These are phyloP conservation scores for Hyperoplus immaculatus DNA, from an alignment of 2,797 vertebrate genomes.

Conservation along the genomic window DNA sequence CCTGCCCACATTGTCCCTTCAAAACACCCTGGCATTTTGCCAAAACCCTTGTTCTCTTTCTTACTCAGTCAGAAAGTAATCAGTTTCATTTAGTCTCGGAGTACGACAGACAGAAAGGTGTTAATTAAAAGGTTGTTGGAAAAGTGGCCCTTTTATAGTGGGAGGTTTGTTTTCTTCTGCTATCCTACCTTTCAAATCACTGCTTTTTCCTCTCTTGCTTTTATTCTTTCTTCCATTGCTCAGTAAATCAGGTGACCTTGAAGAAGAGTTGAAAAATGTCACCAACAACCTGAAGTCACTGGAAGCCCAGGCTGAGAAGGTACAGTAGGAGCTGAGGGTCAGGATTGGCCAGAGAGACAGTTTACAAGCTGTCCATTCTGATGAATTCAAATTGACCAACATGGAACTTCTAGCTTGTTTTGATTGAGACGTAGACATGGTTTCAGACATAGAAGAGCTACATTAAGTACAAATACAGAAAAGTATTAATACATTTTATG, in stretches of 20 bases:
- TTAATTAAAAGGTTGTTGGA: neutral
- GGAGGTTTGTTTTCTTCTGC: conserved; percentile 51
- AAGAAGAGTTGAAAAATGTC: conserved; percentile 99
- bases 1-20: neutral
- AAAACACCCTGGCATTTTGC: neutral
- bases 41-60: neutral
- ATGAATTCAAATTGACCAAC: neutral
- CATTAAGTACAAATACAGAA: no score
- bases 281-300: conserved; percentile 99
- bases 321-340: conserved; percentile 53
- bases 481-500: neutral
- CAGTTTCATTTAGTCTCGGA: conserved; percentile 4
- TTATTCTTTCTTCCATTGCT: conserved; percentile 66
- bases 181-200: conserved; percentile 80
- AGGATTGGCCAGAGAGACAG: neutral
- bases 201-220: conserved; percentile 75
- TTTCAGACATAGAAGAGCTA: no score
- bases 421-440: no score
- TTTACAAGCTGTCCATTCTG: neutral
- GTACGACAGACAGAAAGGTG: neutral
- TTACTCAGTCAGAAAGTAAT: conserved; percentile 15
- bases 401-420: no score
- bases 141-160: conserved; percentile 4
- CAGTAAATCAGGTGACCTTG: conserved; percentile 99
- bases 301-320: conserved; percentile 95